Base-by-base conservation (phyloP, 2,113 vertebrate genomes). In the Mus spicilegus region DNA sequence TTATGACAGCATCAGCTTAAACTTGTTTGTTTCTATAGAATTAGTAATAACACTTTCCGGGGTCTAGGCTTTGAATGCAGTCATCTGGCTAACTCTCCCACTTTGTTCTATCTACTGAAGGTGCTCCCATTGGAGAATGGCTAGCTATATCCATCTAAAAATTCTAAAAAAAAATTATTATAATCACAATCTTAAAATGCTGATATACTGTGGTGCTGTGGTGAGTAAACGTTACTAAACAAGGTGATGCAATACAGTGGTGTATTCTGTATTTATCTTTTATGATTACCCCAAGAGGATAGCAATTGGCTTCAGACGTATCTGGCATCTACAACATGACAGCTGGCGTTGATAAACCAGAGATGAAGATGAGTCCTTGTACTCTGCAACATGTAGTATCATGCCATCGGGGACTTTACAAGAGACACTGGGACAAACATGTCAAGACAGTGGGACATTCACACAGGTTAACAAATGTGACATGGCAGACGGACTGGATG, bases 401-500 rank as follows among this genome's bases (percentile, higher is more conserved):
- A 85, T 3, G 0, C 56, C 82, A 16, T 13, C 93, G 93, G 92
- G 69, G 95, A 54, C 86, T 70, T 95, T 93, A 86, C 72, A 89
- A 1, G 90, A 92, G 94, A 97, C 95, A 61, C 56, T 16, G 20
- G 56, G 92, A 97, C 96, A 93, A 49, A 98, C 85, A 82, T 91
- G 95, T 98, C 92, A 80, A 90, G 97, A 96, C 96, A 98, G 80
- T 76, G 51, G n/a, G 46, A 69, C 97, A 97, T 95, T 96, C 93
- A 98, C 94, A 96, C 90, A 96, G 0, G 95, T 42, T 93, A 94
- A 93, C 89, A 49, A 22, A 96, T 87, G 95, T 80, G 65, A 77
- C 46, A 80, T 97, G 97, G 93, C 69, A 96, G 96, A 98, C 42
- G 1, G 87, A 98, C 91, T 92, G 93, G 97, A 98, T 97, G 97